These are phyloP conservation scores for Nipponia nippon DNA, from an alignment of 2,113 vertebrate species.

Conservation along the genomic window DNA sequence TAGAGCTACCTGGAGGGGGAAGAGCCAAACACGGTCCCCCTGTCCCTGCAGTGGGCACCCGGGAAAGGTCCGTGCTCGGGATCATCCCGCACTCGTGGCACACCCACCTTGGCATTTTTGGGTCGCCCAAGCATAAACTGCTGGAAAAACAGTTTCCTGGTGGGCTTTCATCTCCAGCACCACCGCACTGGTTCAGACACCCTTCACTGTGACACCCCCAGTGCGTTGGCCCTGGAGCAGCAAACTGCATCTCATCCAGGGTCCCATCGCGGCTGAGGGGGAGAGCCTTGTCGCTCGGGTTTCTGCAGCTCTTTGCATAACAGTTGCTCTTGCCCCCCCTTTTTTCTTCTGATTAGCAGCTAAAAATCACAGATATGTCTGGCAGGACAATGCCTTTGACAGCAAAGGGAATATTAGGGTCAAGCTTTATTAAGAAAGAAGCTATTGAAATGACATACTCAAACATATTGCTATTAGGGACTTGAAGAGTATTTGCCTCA, in stretches of 20 bases:
- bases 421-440: conserved; percentile 88
- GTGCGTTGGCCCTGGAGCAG: neutral
- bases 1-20: neutral
- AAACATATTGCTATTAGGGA: conserved; percentile 76
- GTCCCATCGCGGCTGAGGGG: fast-evolving
- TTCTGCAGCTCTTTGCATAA: neutral
- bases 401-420: conserved; percentile 73
- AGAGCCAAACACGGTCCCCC: neutral
- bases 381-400: conserved; percentile 61
- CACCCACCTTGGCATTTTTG: neutral
- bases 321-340: neutral
- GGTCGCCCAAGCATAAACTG: neutral
- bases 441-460: conserved; percentile 79
- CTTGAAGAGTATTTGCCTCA: conserved; percentile 76
- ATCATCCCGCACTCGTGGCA: fast-evolving
- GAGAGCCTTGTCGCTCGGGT: fast-evolving
- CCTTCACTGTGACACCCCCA: fast-evolving
- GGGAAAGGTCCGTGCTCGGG: neutral
- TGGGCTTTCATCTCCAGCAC: fast-evolving
- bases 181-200: fast-evolving
- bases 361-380: conserved; percentile 9
- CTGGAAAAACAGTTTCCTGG: neutral
- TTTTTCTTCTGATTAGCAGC: conserved; percentile 13
- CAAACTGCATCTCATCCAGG: neutral
- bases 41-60: fast-evolving